Conservation (phyloP, 2,888 invertebrate genomes). For the Carpatolechia fugitivella region DNA sequence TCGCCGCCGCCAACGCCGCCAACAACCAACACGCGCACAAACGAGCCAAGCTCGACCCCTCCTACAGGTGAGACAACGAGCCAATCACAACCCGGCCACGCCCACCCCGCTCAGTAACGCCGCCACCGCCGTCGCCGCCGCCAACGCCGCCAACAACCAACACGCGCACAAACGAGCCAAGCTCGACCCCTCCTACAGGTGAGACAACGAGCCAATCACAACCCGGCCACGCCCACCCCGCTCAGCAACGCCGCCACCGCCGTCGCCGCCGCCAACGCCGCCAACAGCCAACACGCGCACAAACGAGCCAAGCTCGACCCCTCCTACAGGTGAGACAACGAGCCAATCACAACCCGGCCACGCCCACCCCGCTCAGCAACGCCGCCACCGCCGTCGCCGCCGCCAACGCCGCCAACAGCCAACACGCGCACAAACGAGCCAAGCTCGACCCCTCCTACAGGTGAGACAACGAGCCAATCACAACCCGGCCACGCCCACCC, state of each 20-base stretch:
- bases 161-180: slow-evolving; percentile 24
- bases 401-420: slow-evolving; percentile 37
- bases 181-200: neutral
- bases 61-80: neutral
- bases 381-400: slow-evolving; percentile 37
- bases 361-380: slow-evolving; percentile 39
- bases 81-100: slow-evolving; percentile 40
- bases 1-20: slow-evolving; percentile 40
- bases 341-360: slow-evolving; percentile 38
- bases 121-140: slow-evolving; percentile 38
- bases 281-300: slow-evolving; percentile 35
- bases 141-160: slow-evolving; percentile 37
- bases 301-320: neutral
- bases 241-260: slow-evolving; percentile 17
- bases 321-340: neutral
- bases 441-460: neutral
- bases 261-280: slow-evolving; percentile 42
- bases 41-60: neutral
- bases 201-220: slow-evolving; percentile 31
- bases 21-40: slow-evolving; percentile 35
- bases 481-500: slow-evolving; percentile 18
- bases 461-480: slow-evolving; percentile 27
- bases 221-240: slow-evolving; percentile 45
- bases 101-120: slow-evolving; percentile 36
- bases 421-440: slow-evolving; percentile 25